Conservation (phyloP, 2,113 vertebrate species). For the Strigops habroptila region DNA sequence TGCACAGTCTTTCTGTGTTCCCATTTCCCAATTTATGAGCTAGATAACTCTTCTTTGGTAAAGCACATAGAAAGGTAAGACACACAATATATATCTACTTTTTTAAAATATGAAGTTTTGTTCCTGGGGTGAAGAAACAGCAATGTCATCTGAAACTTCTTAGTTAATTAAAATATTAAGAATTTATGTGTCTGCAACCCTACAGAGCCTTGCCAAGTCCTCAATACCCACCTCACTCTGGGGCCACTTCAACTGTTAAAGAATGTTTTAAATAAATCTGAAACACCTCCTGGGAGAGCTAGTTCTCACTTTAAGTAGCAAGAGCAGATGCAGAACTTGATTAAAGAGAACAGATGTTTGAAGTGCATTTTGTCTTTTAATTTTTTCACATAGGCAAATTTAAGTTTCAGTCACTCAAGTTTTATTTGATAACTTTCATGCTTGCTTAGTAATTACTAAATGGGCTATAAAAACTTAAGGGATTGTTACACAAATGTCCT, state of each 20-base stretch:
- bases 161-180: not conserved
- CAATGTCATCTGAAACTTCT: not conserved
- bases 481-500: not conserved
- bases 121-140: not conserved
- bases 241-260: not conserved
- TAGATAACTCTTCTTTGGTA: not conserved
- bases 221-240: not conserved
- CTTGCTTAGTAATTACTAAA: constrained; percentile 35
- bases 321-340: constrained; percentile 29
- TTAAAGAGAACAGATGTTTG: constrained; percentile 36
- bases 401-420: constrained; percentile 4
- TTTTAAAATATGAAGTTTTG: not conserved
- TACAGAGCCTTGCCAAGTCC: not conserved
- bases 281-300: not conserved
- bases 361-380: not conserved
- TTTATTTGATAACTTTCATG: constrained; percentile 37
- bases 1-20: not conserved
- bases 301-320: not conserved
- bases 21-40: not conserved
- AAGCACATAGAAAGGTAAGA: not conserved
- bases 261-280: not conserved
- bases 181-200: not conserved
- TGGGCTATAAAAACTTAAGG: constrained; percentile 12
- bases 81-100: not conserved
- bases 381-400: constrained; percentile 5